Base-by-base conservation (phyloP, 2,797 vertebrate species). In the Rousettus madagascariensis region DNA sequence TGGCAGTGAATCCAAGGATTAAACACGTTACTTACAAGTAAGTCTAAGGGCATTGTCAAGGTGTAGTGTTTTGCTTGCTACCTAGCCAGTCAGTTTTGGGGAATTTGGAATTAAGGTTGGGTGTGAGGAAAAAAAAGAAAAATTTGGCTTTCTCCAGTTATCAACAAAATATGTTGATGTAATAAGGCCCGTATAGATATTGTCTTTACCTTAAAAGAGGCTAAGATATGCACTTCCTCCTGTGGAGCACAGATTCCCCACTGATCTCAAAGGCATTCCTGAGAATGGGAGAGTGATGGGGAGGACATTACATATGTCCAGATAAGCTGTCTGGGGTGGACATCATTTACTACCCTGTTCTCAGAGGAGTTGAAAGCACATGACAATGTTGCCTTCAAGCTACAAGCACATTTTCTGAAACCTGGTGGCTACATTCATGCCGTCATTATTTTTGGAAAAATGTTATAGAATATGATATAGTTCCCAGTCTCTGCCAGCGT, bases 191-290 rank as follows among this genome's bases (percentile, higher is more conserved):
- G 2, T 38, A 46, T 71, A 86, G 79, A 96, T 55, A 69, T 51
- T 65, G 65, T 93, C 61, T 89, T 94, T 26, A 89, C 89, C 82
- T 94, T 86, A 88, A 95, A 94, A 95, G 95, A 79, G 55, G 49
- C 74, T 86, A 20, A 33, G 65, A n/a, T 92, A 77, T 38, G 36
- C 53, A 75, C 71, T 53, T 87, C 46, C 51, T 84, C 85, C 92
- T 69, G 33, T 87, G 93, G 91, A 84, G 46, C 72, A 41, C 3
- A 69, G 65, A 59, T 96, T 94, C 97, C 91, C 91, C 77, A 87
- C 61, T 49, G 82, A 93, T 63, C 96, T 96, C 86, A 94, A 97
- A 96, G 94, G 53, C 90, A 93, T 95, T 94, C 86, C 88, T 59
- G 49, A 30, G 77, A 90, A 49, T 17, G 66, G 74, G 36, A 63